A percentile compares a stretch with the other conserved stretches of the same genome.
Conservation (phyloP, 2,113 vertebrate genomes). For the Burhinus bistriatus region DNA sequence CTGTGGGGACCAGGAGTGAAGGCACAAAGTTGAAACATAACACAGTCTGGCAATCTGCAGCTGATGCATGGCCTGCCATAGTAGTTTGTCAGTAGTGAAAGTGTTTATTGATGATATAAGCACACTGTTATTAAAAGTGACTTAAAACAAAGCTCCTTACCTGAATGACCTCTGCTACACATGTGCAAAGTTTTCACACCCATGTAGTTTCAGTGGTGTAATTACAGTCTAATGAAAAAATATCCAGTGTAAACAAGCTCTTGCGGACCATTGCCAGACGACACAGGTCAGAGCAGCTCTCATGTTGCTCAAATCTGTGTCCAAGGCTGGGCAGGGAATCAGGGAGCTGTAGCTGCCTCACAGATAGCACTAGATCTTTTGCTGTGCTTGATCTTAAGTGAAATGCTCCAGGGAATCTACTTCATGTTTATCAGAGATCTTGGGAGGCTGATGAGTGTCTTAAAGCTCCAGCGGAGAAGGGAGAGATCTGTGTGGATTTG, state of each 20-base stretch:
- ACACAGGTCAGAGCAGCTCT: conserved; percentile 26
- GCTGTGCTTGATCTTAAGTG: not conserved
- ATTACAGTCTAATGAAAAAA: not conserved
- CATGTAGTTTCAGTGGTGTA: not conserved
- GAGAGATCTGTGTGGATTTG: not conserved
- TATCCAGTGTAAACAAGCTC: conserved; percentile 8
- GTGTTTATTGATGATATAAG: not conserved
- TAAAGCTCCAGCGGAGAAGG: not conserved
- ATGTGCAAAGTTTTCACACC: not conserved
- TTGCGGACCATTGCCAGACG: not conserved
- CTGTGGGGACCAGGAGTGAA: not conserved
- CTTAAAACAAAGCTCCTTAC: not conserved
- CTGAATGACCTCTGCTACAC: not conserved
- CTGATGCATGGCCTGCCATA: not conserved
- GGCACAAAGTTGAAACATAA: not conserved
- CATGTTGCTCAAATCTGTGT: not conserved
- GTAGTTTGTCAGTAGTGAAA: not conserved
- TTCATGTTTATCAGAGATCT: not conserved
- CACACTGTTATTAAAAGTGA: not conserved
- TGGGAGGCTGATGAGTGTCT: not conserved
- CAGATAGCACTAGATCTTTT: not conserved
- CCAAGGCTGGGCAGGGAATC: not conserved
- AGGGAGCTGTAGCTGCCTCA: not conserved
- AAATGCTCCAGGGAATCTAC: not conserved
- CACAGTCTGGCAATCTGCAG: accelerated